Conservation (phyloP, 1,140 invertebrate genomes). For the Zelostemma sp. region DNA sequence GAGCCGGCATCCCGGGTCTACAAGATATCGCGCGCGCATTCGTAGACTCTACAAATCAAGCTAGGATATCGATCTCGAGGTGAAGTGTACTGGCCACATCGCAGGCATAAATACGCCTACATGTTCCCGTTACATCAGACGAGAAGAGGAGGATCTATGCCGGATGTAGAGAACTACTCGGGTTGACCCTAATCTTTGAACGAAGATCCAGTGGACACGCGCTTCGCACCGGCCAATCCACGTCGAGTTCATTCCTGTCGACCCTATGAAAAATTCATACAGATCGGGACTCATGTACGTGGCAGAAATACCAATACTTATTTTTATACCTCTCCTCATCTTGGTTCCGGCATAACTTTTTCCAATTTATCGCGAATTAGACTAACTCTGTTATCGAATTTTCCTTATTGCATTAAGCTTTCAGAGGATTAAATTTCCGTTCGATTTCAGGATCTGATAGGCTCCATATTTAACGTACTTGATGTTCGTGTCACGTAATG, state of each 20-base stretch:
- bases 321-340: slow-evolving; percentile 21
- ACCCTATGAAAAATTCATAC: slow-evolving; percentile 32
- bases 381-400: not conserved
- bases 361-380: not conserved
- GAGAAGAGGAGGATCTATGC: not conserved
- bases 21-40: slow-evolving; percentile 26
- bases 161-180: not conserved
- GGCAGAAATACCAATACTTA: slow-evolving; percentile 22
- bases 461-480: not conserved
- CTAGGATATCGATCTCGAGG: slow-evolving; percentile 35
- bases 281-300: slow-evolving; percentile 10
- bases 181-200: slow-evolving; percentile 1
- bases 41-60: slow-evolving; percentile 43
- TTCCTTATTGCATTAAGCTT: not conserved
- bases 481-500: not conserved
- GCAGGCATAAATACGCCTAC: slow-evolving; percentile 46
- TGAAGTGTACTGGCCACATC: slow-evolving; percentile 19
- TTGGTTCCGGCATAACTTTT: not conserved
- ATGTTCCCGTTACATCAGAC: slow-evolving; percentile 23
- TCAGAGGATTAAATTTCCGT: not conserved
- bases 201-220: not conserved
- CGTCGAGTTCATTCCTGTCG: not conserved
- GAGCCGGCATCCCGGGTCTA: slow-evolving; percentile 25
- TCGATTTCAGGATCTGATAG: not conserved
- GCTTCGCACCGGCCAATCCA: not conserved